Evolutionary conservation across 2,888 invertebrate species (phyloP), one percentile per base, ranked within the genome.

Genomic region (Noctua pronuba): DNA sequence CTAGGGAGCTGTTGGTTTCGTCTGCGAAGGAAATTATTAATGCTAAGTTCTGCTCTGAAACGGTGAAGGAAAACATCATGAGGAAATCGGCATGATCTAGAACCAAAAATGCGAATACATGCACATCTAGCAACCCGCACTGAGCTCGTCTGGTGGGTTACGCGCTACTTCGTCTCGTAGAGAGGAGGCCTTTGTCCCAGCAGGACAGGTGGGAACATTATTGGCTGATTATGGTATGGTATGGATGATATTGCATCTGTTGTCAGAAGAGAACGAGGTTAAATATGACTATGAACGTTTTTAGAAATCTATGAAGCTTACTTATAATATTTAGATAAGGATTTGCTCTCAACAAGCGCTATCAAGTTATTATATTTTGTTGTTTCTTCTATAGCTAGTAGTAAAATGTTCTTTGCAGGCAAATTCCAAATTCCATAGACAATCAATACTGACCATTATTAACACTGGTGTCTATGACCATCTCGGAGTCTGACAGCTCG

Each of bases 401-500:
- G 6, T 49, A 49, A 21, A 49, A 49, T 13, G 44, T 44, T 21
- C 49, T 49, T 49, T 21, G 8, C 18, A 21, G 18, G 18, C 18
- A 46, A 38, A 7, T 38, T 38, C 38, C 38, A 35, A 55, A n/a
- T 55, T n/a, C n/a, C 11, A 55, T 55, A 5, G 7, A 28, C 28
- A 41, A 41, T 41, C 2, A 62, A 41, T 10, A 82, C 91, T 90
- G 79, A 96, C 96, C 96, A 80, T 96, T 96, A 83, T 93, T 94
- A 24, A 92, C 93, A 80, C 94, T 95, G 18, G 96, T 96, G 88
- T 96, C 96, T 83, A 96, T 96, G 80, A 96, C 96, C 95, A 97
- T 97, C 86, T 98, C 98, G n/a, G 98, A 97, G 92, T 99, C 99
- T 3, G 99, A 99, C 21, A 99, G 97, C 93, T 99, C 99, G 16